Base-by-base conservation (phyloP, 2,888 invertebrate species). In the Ochlodes sylvanus region DNA sequence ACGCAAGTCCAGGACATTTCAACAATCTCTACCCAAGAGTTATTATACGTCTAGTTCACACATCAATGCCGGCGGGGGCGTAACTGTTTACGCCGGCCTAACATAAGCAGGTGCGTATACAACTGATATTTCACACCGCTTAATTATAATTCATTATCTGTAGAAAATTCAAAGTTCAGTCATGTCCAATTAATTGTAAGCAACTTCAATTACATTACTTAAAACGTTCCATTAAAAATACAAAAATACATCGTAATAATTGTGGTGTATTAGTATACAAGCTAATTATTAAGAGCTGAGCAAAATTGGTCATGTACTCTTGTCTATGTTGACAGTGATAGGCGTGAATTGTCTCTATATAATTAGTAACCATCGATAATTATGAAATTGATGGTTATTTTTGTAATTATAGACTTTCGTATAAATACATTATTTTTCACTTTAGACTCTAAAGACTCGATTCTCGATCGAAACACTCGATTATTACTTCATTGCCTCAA, bases 81-180 rank as follows among this genome's bases (percentile, higher is more conserved):
- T 2, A 27, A 27, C 27, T 27, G 54, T 15, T 32, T 17, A 12
- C 15, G 6, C 6, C 41, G 10, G 12, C 42, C 44, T 42, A 42
- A 41, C 32, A 55, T 12, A 19, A 10, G 63, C 64, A 64, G 64
- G 64, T 64, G 64, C 42, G 27, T 14, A 47, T 15, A 42, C 10
- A 47, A 64, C 47, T 57, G 34, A 57, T 64, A 64, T 64, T 57
- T 57, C 64, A 64, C 56, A 64, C 54, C 44, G 44, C n/a, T 47
- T 57, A 56, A 56, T 64, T 47, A 57, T 64, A 56, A 64, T 63
- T 63, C 55, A 63, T 57, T 64, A 64, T 14, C 44, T 44, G 44
- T 7, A 64, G 47, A 64, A 57, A 54, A 63, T 63, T 17, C 34
- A 57, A 64, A 56, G 63, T 63, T 55, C 32, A 17, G 10, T 63